A percentile compares a stretch with the other conserved stretches of the same genome.
Evolutionary conservation across 2,797 vertebrate genomes (phyloP).

Genomic region (Cossypha niveicapilla): DNA sequence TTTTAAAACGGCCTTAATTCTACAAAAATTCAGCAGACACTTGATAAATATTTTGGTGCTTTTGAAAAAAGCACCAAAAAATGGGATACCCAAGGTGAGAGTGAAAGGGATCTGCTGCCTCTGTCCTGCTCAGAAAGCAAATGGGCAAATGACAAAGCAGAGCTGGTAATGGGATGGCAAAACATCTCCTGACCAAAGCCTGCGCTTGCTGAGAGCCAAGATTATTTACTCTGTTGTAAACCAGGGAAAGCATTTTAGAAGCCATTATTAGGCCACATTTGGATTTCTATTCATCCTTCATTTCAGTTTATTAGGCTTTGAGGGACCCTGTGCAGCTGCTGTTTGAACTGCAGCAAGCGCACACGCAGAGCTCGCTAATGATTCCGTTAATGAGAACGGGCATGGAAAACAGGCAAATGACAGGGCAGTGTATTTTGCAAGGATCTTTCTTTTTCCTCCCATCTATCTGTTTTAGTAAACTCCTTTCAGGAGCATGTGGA

Average conservation of each 20-base stretch:
- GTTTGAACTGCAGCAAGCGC: background rate
- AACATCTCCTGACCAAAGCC: background rate
- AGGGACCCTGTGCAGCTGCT: constrained; percentile 43
- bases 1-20: background rate
- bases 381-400: background rate
- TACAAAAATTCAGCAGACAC: background rate
- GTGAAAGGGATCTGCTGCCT: background rate
- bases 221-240: background rate
- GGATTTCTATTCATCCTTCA: constrained; percentile 36
- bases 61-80: background rate
- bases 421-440: background rate
- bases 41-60: background rate
- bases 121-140: background rate
- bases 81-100: background rate
- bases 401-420: background rate
- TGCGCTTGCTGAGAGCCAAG: background rate
- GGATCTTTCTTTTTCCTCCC: background rate
- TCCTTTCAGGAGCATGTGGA: rapidly evolving
- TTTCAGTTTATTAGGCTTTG: constrained; percentile 47
- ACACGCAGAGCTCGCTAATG: constrained; percentile 26
- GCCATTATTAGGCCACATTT: background rate
- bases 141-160: background rate
- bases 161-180: background rate
- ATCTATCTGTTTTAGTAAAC: background rate
- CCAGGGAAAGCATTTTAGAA: background rate